phyloP scores from a whole-genome alignment of 2,113 vertebrate species.

The Jaculus jaculus region DNA sequence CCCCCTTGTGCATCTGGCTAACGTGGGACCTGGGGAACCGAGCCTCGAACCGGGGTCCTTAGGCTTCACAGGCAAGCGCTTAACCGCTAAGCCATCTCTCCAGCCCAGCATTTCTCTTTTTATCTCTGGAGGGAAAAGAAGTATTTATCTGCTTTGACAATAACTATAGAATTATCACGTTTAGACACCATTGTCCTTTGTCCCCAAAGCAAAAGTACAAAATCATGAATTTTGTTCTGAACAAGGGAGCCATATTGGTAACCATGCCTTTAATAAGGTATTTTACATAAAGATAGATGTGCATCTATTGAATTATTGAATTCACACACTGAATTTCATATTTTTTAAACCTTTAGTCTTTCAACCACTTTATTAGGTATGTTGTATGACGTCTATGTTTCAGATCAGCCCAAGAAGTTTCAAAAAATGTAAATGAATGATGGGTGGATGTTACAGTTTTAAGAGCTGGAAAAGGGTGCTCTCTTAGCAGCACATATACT shows the following conservation, averaged over 20 bases:
- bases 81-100: no score
- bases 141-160: slow-evolving; percentile 54
- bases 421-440: neutral
- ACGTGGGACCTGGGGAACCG: no score
- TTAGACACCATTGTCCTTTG: slow-evolving; percentile 32
- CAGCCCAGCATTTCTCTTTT: slow-evolving; percentile 35
- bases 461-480: no score
- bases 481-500: no score
- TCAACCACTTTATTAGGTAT: neutral
- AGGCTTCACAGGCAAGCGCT: no score
- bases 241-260: neutral
- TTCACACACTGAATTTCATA: neutral
- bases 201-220: neutral
- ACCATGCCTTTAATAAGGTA: neutral
- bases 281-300: neutral
- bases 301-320: neutral
- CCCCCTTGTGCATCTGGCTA: no score
- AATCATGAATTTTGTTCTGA: neutral
- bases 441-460: neutral
- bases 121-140: slow-evolving; percentile 28
- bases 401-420: neutral
- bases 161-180: slow-evolving; percentile 55
- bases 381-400: neutral
- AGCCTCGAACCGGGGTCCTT: no score
- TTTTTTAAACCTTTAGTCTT: neutral